A percentile compares a stretch with the other conserved stretches of the same genome.
These are phyloP conservation scores for Smittia sp. DNA, from an alignment of 2,888 invertebrate genomes.

Conservation along the genomic window DNA sequence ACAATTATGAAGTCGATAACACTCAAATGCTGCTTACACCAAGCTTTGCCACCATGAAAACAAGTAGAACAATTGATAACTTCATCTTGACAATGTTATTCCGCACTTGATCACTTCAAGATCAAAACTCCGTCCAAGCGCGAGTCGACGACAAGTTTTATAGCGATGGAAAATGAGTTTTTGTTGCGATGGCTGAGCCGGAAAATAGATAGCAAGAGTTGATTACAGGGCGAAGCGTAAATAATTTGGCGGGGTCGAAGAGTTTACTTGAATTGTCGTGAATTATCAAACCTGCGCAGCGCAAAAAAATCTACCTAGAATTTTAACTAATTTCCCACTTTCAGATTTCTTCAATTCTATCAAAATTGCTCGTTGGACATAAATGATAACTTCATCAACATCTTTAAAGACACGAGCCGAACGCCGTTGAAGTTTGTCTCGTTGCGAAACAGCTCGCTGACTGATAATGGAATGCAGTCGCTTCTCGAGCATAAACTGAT, in stretches of 20 bases:
- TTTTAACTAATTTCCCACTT: constrained; percentile 1
- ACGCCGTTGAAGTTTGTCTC: constrained; percentile 69
- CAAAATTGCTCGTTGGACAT: constrained; percentile 56
- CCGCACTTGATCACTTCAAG: background rate
- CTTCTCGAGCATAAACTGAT: constrained; percentile 71
- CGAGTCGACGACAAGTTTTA: background rate
- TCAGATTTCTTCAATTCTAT: constrained; percentile 51
- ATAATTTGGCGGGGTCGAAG: background rate
- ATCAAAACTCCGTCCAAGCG: too few species aligned
- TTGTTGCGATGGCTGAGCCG: background rate
- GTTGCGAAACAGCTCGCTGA: constrained; percentile 69
- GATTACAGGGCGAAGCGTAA: background rate
- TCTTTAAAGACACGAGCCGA: constrained; percentile 66
- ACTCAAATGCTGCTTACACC: too few species aligned
- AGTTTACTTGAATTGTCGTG: background rate
- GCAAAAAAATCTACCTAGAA: background rate
- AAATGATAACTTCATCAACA: constrained; percentile 66
- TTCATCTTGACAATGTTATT: background rate
- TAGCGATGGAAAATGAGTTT: background rate
- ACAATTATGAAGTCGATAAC: too few species aligned
- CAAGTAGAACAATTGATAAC: too few species aligned
- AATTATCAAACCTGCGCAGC: background rate
- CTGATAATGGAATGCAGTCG: constrained; percentile 66
- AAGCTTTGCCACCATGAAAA: too few species aligned
- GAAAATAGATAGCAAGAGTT: background rate